phyloP scores from a whole-genome alignment of 1,140 invertebrate genomes.

The Drosophila setifemur region DNA sequence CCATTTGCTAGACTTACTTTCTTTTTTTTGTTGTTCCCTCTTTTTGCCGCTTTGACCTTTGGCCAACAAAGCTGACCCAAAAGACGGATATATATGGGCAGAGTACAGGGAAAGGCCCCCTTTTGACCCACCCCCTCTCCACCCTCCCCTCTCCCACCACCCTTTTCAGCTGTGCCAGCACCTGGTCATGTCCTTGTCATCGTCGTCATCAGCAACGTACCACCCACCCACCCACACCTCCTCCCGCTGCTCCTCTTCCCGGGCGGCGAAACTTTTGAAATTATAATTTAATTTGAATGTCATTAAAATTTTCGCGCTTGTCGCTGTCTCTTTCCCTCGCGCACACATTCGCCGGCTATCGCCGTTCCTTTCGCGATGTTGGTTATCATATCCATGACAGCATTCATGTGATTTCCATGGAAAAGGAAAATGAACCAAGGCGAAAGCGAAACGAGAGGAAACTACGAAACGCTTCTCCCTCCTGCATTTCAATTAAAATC shows the following conservation, averaged over 20 bases:
- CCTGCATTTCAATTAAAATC: no score
- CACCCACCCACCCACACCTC: no score
- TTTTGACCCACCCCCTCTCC: no score
- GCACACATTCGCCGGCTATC: not conserved
- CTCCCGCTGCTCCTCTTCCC: no score
- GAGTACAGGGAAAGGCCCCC: no score
- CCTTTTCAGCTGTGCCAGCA: constrained; percentile 50
- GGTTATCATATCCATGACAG: constrained; percentile 40
- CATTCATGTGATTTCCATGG: constrained; percentile 23
- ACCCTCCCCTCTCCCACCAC: not conserved
- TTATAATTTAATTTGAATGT: constrained; percentile 80
- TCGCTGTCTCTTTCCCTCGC: not conserved
- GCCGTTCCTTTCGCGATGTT: not conserved
- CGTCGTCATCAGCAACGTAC: constrained; percentile 43
- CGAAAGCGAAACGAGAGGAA: constrained; percentile 7
- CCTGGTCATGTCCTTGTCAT: constrained; percentile 64
- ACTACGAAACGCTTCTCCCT: constrained; percentile 5
- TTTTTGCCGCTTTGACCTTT: constrained; percentile 36
- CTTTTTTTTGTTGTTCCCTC: constrained; percentile 6
- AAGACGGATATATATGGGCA: not conserved
- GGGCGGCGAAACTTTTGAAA: constrained; percentile 67
- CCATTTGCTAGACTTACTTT: no score
- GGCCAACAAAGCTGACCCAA: constrained; percentile 46
- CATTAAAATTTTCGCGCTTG: constrained; percentile 72
- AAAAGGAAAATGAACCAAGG: constrained; percentile 6